Conservation (phyloP, 2,797 vertebrate genomes). For the Chelonia mydas region DNA sequence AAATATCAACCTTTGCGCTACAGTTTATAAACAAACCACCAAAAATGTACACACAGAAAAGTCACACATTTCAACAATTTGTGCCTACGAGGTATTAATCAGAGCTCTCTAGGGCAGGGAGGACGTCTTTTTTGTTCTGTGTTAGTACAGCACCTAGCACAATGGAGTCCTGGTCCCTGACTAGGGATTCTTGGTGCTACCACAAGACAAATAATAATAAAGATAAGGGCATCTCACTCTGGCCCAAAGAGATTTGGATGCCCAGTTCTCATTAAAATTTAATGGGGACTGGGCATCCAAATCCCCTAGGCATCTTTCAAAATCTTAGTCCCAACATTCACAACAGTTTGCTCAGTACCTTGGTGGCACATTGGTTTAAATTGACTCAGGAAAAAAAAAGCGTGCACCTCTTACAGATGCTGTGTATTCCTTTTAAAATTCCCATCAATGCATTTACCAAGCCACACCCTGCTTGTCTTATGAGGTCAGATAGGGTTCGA, state of each 20-base stretch:
- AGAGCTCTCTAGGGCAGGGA: neutral
- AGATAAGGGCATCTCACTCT: neutral
- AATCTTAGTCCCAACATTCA: neutral
- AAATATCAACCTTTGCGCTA: neutral
- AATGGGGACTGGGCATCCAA: neutral
- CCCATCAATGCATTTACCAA: neutral
- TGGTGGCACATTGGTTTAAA: neutral
- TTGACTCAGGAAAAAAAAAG: neutral
- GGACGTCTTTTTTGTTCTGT: neutral
- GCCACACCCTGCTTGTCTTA: neutral
- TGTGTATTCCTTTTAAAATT: neutral
- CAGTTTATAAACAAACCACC: conserved; percentile 45
- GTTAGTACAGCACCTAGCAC: neutral
- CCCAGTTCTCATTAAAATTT: neutral
- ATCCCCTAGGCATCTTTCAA: neutral
- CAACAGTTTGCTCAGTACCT: neutral
- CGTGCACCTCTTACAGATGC: neutral
- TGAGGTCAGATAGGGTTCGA: neutral
- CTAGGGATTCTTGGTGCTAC: neutral
- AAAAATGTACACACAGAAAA: conserved; percentile 6
- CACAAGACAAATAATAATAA: neutral
- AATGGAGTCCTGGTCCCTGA: neutral
- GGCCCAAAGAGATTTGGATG: neutral
- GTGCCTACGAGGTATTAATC: neutral
- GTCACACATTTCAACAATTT: conserved; percentile 1